Conservation (phyloP, 2,113 vertebrate genomes). For the Zosterops borbonicus region DNA sequence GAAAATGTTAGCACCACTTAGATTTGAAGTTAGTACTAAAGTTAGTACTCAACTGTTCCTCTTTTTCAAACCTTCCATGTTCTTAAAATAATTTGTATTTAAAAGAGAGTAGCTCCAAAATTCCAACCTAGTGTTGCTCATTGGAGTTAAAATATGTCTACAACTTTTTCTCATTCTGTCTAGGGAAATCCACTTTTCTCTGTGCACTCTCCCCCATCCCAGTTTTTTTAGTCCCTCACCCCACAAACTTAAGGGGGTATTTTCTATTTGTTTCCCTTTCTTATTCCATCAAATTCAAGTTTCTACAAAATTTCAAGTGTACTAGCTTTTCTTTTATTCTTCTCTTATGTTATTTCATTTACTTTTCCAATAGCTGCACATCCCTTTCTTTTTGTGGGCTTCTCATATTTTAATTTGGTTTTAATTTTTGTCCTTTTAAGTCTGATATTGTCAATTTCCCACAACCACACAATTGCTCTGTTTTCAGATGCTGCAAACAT, state of each 20-base stretch:
- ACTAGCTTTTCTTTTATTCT: not conserved
- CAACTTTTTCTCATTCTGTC: not conserved
- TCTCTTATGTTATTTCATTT: not conserved
- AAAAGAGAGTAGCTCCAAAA: not conserved
- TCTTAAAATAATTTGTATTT: not conserved
- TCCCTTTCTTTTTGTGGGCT: not conserved
- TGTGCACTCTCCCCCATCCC: not conserved
- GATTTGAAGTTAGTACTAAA: not conserved
- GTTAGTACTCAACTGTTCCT: not conserved
- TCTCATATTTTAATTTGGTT: not conserved
- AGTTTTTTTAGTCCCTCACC: not conserved
- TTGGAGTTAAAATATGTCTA: not conserved
- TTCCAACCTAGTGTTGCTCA: not conserved
- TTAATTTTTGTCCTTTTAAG: not conserved
- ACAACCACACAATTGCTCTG: not conserved
- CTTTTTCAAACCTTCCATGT: not conserved
- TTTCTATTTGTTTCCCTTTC: not conserved
- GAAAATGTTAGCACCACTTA: not conserved
- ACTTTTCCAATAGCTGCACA: not conserved
- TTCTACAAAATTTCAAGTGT: not conserved
- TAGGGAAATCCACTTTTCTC: not conserved
- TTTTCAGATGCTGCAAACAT: not conserved
- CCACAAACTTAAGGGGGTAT: not conserved
- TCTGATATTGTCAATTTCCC: not conserved
- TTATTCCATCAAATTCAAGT: not conserved